Evolutionary conservation across 2,888 invertebrate species (phyloP), one percentile per base, ranked within the genome.

Genomic region (Dorcus parallelipipedus): DNA sequence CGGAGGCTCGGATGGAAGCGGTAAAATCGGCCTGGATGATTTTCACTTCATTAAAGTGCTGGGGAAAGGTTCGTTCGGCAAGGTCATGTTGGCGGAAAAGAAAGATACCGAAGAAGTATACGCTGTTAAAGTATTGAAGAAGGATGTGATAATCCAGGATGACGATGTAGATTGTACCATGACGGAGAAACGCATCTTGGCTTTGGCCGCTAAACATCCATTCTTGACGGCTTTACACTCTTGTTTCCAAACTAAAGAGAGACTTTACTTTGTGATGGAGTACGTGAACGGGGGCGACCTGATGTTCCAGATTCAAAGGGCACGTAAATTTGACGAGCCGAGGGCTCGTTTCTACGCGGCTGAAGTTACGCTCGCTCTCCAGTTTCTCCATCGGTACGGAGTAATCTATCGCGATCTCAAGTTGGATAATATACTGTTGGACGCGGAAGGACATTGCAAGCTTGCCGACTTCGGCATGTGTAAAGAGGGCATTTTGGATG

Each of bases 141-240:
- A 98, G 80, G 96, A 97, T 81, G 95, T 95, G 42, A 98, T 98
- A 67, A 91, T 97, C 73, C 97, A 97, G 81, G 97, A 98, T 79
- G 98, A 99, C 79, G 98, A 98, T 82, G 97, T 98, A 57, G 98
- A 98, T 80, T 98, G 97, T 80, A 98, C 97, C 56, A 95, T 98
- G 90, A 97, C 97, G 61, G 98, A 98, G 81, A 97, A 97, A 76
- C 86, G 97, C 73, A 97, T 98, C 77, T 84, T 98, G 72, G 94
- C 95, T 53, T 83, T 98, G 74, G 95, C 97, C n/a, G 97, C 97
- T 62, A 91, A 91, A 65, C 98, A 98, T 82, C 98, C 98, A 56
- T 98, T 98, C 83, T 87, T 98, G 64, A 97, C 97, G 64, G 97
- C 97, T 71, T 85, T 98, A 72, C 94, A 95, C 84, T 95, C 91